A percentile compares a stretch with the other conserved stretches of the same genome.
Conservation (phyloP, 2,888 invertebrate genomes). For the Scaptodrosophila latifasciaeformis region DNA sequence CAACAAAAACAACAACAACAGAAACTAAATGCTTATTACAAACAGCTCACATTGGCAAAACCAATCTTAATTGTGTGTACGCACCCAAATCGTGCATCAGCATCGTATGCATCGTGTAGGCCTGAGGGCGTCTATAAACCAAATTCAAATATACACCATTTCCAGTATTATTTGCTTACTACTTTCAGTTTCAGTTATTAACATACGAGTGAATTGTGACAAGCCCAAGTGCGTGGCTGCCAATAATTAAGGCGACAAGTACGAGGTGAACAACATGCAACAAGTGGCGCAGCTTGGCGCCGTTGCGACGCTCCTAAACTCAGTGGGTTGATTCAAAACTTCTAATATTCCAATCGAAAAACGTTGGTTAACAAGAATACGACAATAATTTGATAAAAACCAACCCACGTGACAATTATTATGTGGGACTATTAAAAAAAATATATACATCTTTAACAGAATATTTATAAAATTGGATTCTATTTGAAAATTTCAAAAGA, state of each 20-base stretch:
- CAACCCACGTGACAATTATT: no score
- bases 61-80: conserved; percentile 40
- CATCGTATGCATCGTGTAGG: conserved; percentile 31
- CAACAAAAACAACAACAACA: conserved; percentile 46
- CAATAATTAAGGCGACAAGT: conserved; percentile 21
- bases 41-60: conserved; percentile 2
- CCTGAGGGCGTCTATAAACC: conserved; percentile 39
- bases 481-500: no score
- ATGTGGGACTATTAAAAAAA: no score
- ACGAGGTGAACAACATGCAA: conserved; percentile 57
- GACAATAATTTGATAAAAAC: no score
- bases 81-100: conserved; percentile 3
- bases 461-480: no score
- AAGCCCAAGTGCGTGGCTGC: conserved; percentile 24
- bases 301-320: neutral
- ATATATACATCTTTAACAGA: no score
- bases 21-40: conserved; percentile 7
- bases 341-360: no score
- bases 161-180: conserved; percentile 16
- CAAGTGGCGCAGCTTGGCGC: conserved; percentile 29
- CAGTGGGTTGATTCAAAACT: no score
- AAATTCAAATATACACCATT: no score
- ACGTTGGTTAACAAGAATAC: no score
- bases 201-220: conserved; percentile 21
- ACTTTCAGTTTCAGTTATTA: conserved; percentile 45